Evolutionary conservation across 2,888 invertebrate genomes (phyloP).

Genomic region (Branchipolynoe longqiensis): DNA sequence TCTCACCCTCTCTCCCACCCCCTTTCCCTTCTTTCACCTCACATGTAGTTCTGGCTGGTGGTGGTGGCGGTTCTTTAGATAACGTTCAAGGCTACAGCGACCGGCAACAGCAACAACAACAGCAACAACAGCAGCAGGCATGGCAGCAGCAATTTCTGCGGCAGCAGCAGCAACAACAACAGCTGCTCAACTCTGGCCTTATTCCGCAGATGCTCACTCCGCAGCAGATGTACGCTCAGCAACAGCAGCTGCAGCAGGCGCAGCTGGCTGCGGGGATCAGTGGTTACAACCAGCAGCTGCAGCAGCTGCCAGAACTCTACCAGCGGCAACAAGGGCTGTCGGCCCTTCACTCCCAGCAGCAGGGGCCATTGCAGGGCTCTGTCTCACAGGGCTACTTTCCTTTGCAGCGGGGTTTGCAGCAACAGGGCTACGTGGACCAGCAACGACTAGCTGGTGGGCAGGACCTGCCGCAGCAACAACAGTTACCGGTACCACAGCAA

Average conservation of each 20-base stretch:
- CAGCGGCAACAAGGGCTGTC: background rate
- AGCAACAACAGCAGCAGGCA: slow-evolving; percentile 24
- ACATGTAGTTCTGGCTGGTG: slow-evolving; percentile 47
- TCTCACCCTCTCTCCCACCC: slow-evolving; percentile 7
- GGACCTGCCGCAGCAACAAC: no score
- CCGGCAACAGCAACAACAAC: slow-evolving; percentile 33
- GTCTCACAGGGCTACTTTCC: no score
- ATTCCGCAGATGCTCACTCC: slow-evolving; percentile 20
- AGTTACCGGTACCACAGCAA: no score
- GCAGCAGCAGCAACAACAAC: slow-evolving; percentile 44
- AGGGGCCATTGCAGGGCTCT: no score
- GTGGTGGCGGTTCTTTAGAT: slow-evolving; percentile 43
- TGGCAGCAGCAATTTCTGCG: slow-evolving; percentile 25
- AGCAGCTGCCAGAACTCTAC: background rate
- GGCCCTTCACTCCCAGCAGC: background rate
- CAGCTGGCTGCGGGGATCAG: no score
- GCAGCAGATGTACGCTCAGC: background rate
- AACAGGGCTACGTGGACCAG: no score
- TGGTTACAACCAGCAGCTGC: slow-evolving; percentile 40
- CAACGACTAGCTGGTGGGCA: no score
- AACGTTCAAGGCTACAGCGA: slow-evolving; percentile 15
- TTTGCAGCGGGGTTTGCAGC: no score
- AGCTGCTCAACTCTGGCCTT: slow-evolving; percentile 35
- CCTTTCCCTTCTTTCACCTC: background rate
- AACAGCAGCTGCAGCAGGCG: background rate